Evolutionary conservation across 2,888 invertebrate species (phyloP), one percentile per base, ranked within the genome.

Genomic region (Phengaris arion): DNA sequence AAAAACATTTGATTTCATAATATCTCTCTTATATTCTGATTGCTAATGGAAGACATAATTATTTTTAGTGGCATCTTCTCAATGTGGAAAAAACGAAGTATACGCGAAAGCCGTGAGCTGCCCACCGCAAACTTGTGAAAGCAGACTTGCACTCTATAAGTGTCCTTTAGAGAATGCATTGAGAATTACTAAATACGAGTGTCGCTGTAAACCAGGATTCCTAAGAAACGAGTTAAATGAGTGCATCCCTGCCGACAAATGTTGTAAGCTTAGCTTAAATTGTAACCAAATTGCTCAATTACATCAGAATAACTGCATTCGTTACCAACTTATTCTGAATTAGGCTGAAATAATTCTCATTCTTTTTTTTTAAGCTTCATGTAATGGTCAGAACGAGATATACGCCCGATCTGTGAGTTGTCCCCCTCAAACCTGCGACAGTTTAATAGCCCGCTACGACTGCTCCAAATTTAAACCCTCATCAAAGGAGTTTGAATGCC

Each of bases 201-300:
- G 85, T 75, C 78, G 80, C 73, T 85, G 85, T 72, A 77, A 73
- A 74, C 79, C 83, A 22, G 82, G 80, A 7, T 82, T 78, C 57
- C 77, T 80, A 0, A 83, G 81, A 75, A 80, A 84, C 70, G 59
- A 74, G 15, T 64, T 78, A 51, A 83, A 82, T 46, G 64, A 74
- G 55, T 86, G 85, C 74, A 80, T 85, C 4, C 80, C 82, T 48
- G 77, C 78, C 35, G 64, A 81, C 0, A 68, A 85, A 52, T 87
- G 85, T 76, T 79, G 85, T 86, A 77, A 83, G 83, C 82, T 64
- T 35, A 9, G 0, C 9, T 5, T 6, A 46, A 46, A 46, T 46
- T 46, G 6, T 46, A 48, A 48, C 48, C 0, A 48, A 7, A 48
- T 48, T 48, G 7, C 48, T 48, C 2, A 35, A 5, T 52, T 12